These are phyloP conservation scores for Bombus difficillimus DNA, from an alignment of 1,140 invertebrate genomes.

Conservation along the genomic window DNA sequence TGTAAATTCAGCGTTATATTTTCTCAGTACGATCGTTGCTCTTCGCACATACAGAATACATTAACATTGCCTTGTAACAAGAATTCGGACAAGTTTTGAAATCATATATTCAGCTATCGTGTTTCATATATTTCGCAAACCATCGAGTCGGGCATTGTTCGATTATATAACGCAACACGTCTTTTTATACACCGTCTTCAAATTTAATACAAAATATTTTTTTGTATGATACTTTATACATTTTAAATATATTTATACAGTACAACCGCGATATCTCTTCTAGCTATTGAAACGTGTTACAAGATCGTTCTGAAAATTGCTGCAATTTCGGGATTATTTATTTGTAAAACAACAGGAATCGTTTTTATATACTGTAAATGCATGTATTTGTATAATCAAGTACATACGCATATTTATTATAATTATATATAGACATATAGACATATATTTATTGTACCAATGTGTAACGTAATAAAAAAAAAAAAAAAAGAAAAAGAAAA, in stretches of 20 bases:
- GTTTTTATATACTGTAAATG: not conserved
- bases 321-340: not conserved
- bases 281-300: not conserved
- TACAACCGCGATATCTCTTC: not conserved
- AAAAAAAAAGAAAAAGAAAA: not conserved
- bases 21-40: conserved; percentile 89
- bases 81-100: not conserved
- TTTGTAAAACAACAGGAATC: not conserved
- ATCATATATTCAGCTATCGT: not conserved
- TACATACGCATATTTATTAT: not conserved
- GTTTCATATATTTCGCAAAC: not conserved
- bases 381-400: not conserved
- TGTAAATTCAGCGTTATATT: conserved; percentile 87
- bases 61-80: conserved; percentile 53
- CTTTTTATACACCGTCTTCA: not conserved
- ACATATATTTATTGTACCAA: conserved; percentile 21
- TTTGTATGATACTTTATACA: not conserved
- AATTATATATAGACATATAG: not conserved
- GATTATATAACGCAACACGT: not conserved
- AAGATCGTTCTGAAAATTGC: not conserved
- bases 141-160: not conserved
- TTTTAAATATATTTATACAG: not conserved
- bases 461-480: not conserved
- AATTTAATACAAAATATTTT: not conserved
- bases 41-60: conserved; percentile 87